Conservation (phyloP, 2,113 vertebrate species). For the Columba janthina region DNA sequence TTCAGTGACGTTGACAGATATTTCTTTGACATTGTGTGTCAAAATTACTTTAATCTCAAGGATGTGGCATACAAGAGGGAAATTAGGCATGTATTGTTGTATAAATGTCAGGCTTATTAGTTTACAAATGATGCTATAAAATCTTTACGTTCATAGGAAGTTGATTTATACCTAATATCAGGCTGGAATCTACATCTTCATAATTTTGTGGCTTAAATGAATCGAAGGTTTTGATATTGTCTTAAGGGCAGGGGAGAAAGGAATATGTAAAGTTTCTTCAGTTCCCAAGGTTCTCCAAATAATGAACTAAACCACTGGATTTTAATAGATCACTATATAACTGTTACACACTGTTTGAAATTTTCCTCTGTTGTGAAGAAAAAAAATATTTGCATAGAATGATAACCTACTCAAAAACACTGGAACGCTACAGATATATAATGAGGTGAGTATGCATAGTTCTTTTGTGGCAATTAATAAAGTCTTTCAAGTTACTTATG, state of each 20-base stretch:
- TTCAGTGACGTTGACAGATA: constrained; percentile 40
- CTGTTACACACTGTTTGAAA: background rate
- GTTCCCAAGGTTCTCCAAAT: background rate
- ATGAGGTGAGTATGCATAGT: background rate
- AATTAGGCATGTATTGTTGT: constrained; percentile 66
- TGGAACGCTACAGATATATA: background rate
- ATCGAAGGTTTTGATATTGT: constrained; percentile 16
- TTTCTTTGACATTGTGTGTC: constrained; percentile 69
- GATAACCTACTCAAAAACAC: background rate
- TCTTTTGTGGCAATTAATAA: background rate
- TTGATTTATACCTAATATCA: constrained; percentile 56
- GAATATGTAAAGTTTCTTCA: background rate
- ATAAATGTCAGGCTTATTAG: constrained; percentile 70
- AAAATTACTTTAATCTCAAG: constrained; percentile 67
- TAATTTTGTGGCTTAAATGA: constrained; percentile 33
- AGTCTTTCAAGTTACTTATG: background rate
- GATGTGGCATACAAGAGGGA: constrained; percentile 51
- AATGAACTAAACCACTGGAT: background rate
- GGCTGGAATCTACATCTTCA: constrained; percentile 23
- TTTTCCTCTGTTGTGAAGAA: background rate
- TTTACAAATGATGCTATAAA: constrained; percentile 68
- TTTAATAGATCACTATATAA: constrained; percentile 28
- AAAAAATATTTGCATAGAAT: background rate
- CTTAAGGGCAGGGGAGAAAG: background rate
- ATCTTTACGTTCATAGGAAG: constrained; percentile 45